A percentile compares a stretch with the other conserved stretches of the same genome.
Evolutionary conservation across 2,888 invertebrate genomes (phyloP).

Genomic region (Baronia brevicornis): DNA sequence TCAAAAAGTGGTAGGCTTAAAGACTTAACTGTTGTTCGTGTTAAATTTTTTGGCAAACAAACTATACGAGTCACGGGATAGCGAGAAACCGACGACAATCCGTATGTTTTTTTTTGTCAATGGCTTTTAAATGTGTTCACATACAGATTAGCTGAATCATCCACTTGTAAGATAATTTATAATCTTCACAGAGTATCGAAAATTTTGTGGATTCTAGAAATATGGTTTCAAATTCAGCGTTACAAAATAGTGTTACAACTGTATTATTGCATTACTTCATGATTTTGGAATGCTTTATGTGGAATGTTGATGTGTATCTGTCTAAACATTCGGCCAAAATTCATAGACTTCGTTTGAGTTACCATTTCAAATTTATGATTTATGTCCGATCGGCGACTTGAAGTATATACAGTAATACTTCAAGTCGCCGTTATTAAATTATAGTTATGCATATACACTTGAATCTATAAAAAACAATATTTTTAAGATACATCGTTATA

Average conservation of each 20-base stretch:
- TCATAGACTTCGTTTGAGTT: neutral
- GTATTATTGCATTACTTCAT: slow-evolving; percentile 5
- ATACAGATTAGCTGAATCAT: neutral
- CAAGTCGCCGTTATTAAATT: too few species aligned
- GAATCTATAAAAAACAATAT: too few species aligned
- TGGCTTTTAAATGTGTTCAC: neutral
- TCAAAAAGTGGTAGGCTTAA: slow-evolving; percentile 15
- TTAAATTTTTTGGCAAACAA: slow-evolving; percentile 41
- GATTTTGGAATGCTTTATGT: slow-evolving; percentile 7
- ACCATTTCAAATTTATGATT: neutral
- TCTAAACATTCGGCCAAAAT: slow-evolving; percentile 1
- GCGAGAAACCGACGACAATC: slow-evolving; percentile 18
- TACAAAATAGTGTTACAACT: neutral
- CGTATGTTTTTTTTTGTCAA: slow-evolving; percentile 10
- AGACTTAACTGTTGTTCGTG: slow-evolving; percentile 26
- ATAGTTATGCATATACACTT: too few species aligned
- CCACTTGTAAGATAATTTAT: slow-evolving; percentile 4
- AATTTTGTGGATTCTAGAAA: neutral
- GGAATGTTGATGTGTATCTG: slow-evolving; percentile 4
- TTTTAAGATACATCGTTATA: too few species aligned
- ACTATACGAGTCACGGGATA: slow-evolving; percentile 35
- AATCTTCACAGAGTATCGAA: neutral
- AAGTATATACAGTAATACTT: too few species aligned
- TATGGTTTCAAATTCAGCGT: neutral
- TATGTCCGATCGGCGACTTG: too few species aligned